Base-by-base conservation (phyloP, 2,888 invertebrate genomes). In the Craniophora ligustri region DNA sequence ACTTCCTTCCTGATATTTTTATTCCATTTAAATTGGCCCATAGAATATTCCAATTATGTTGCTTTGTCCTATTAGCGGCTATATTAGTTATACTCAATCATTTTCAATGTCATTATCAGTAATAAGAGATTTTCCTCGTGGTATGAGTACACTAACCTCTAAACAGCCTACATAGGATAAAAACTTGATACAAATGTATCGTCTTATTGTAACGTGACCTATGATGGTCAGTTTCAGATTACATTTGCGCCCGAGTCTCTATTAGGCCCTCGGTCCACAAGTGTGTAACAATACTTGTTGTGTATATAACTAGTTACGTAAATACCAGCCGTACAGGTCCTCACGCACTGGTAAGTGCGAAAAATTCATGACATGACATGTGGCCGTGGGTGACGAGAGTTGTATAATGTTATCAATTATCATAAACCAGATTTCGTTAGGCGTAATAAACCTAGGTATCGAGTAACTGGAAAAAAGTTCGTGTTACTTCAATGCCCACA, bases 201-300 rank as follows among this genome's bases (percentile, higher is more conserved):
- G 57, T 59, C 58, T 74, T 65, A 44, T 58, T 67, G 82, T 82
- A 82, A 82, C 60, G 35, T 68, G 74, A 82, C 59, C 65, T 75
- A 54, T 72, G 77, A 79, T 81, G 81, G 79, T 78, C 58, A 72
- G 82, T 51, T 57, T 84, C 67, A 40, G 38, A 55, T 84, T 85
- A 78, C 82, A 66, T 67, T 64, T 48, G 74, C 78, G 82, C 75
- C 64, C 76, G 76, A 73, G 59, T 47, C 46, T 34, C 45, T 49
- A 26, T 55, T 54, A 50, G 44, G 59, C 36, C 18, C 31, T 31
- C 18, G 38, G 47, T 46, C 49, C 34, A 28, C 49, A 47, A 46
- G 36, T 28, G 38, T 56, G 53, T 35, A 45, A 55, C 47, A 56
- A 46, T 36, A 49, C 48, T 50, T 45, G n/a, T n/a, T n/a, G 45